These are phyloP conservation scores for Ichneumoninae sp. DNA, from an alignment of 2,888 invertebrate genomes.

Conservation along the genomic window DNA sequence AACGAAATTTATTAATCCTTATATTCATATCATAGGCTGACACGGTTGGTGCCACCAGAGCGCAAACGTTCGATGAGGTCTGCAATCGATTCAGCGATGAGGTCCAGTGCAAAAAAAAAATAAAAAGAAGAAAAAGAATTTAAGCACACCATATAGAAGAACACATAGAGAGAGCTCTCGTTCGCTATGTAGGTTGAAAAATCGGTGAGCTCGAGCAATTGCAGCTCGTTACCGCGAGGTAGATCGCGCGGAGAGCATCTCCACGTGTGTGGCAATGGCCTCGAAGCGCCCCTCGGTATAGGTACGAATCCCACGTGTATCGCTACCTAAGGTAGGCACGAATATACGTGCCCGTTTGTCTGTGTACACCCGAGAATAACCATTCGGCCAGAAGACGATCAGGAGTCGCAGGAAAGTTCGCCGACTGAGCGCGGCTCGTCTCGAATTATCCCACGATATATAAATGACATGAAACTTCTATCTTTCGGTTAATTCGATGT, in stretches of 20 bases:
- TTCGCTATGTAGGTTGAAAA: slow-evolving; percentile 73
- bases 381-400: slow-evolving; percentile 23
- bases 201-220: slow-evolving; percentile 72
- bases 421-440: slow-evolving; percentile 14
- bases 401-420: slow-evolving; percentile 18
- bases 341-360: slow-evolving; percentile 39
- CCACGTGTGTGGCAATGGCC: slow-evolving; percentile 75
- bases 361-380: slow-evolving; percentile 12
- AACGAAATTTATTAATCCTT: too few relatives aligned
- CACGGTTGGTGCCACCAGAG: too few relatives aligned
- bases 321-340: slow-evolving; percentile 28
- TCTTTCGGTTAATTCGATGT: slow-evolving; percentile 32
- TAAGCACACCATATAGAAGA: neutral
- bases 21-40: too few relatives aligned
- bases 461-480: slow-evolving; percentile 36
- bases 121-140: neutral
- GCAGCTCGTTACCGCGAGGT: slow-evolving; percentile 73
- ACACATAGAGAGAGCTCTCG: slow-evolving; percentile 32
- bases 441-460: slow-evolving; percentile 32
- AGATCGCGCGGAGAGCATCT: slow-evolving; percentile 73
- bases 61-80: neutral
- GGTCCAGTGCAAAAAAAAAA: neutral
- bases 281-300: slow-evolving; percentile 54
- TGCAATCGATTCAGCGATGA: neutral
- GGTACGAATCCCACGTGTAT: slow-evolving; percentile 63